Evolutionary conservation across 2,888 invertebrate species (phyloP).

Genomic region (Cephus runcator): DNA sequence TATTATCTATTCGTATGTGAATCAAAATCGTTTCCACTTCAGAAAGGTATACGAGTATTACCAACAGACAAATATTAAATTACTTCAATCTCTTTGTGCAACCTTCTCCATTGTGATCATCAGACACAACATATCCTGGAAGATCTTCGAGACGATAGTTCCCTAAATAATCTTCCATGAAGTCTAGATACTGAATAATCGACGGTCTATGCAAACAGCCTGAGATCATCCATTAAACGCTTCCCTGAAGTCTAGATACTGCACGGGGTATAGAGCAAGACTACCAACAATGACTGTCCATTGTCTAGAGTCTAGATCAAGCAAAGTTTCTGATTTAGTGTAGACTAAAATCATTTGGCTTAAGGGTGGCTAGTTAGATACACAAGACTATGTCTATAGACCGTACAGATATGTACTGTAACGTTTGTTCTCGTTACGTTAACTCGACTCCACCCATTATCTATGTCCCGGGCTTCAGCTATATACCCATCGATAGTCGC

Average conservation of each 20-base stretch:
- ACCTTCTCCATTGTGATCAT: background rate
- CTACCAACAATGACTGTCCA: background rate
- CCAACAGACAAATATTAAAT: background rate
- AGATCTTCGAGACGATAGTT: background rate
- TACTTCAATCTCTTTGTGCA: background rate
- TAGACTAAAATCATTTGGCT: background rate
- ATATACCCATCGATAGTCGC: background rate
- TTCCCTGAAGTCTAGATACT: background rate
- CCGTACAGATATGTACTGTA: background rate
- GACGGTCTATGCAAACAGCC: background rate
- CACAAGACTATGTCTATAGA: background rate
- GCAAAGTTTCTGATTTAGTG: background rate
- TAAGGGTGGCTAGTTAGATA: background rate
- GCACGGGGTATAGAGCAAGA: background rate
- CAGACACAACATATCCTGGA: background rate
- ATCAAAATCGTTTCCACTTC: background rate
- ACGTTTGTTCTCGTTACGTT: background rate
- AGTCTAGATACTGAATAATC: background rate
- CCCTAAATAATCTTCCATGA: background rate
- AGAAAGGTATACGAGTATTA: background rate
- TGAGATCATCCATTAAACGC: background rate
- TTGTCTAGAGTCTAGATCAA: background rate
- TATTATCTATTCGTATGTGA: background rate
- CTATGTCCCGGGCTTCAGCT: background rate
- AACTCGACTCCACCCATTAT: background rate